phyloP scores from a whole-genome alignment of 2,888 invertebrate genomes.

The Silvanus unidentatus region DNA sequence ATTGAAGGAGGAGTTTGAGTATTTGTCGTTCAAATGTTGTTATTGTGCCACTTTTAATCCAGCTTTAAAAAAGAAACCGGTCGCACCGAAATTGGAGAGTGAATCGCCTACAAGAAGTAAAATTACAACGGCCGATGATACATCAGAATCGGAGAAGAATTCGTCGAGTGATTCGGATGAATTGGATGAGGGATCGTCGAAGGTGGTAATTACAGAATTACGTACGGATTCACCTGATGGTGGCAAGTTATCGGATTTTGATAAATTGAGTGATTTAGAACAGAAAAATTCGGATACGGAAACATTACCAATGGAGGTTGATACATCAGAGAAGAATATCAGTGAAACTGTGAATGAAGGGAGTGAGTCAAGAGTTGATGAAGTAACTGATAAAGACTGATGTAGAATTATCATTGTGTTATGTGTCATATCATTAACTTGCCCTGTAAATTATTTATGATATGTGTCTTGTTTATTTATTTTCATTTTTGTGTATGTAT shows the following conservation, averaged over 20 bases:
- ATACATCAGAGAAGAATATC: too few relatives aligned
- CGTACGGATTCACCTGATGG: slow-evolving; percentile 23
- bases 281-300: neutral
- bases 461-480: too few relatives aligned
- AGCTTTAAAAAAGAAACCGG: slow-evolving; percentile 79
- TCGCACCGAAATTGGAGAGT: slow-evolving; percentile 58
- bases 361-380: too few relatives aligned
- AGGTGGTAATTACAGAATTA: slow-evolving; percentile 10
- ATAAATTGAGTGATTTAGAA: slow-evolving; percentile 26
- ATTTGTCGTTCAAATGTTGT: slow-evolving; percentile 79
- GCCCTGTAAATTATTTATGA: too few relatives aligned
- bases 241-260: slow-evolving; percentile 25
- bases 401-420: too few relatives aligned
- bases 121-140: slow-evolving; percentile 16
- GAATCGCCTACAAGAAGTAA: slow-evolving; percentile 18
- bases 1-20: slow-evolving; percentile 65
- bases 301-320: too few relatives aligned
- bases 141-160: slow-evolving; percentile 40
- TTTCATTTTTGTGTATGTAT: too few relatives aligned
- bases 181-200: slow-evolving; percentile 3
- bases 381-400: too few relatives aligned
- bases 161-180: slow-evolving; percentile 20
- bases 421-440: too few relatives aligned
- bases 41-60: slow-evolving; percentile 85
- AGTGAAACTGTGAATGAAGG: too few relatives aligned